Evolutionary conservation across 2,113 vertebrate species (phyloP).

Genomic region (Falcunculus frontatus): DNA sequence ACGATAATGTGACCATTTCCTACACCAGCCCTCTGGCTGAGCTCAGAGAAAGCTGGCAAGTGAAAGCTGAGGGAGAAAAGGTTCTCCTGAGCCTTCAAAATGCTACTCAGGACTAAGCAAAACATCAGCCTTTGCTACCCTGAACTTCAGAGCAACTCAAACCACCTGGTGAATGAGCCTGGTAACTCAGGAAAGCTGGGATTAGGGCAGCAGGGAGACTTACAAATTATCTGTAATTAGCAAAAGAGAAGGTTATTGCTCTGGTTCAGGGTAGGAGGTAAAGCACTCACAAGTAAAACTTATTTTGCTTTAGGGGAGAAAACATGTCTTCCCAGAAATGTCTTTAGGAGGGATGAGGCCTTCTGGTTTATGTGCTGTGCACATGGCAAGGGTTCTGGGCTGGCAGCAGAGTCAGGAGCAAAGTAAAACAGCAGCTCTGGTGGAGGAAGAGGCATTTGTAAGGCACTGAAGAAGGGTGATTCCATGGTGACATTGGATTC

Average conservation of each 20-base stretch:
- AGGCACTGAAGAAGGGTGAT: background rate
- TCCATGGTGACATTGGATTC: rapidly evolving
- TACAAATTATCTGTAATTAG: background rate
- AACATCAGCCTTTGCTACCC: background rate
- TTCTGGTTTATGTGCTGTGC: background rate
- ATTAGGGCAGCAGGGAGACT: background rate
- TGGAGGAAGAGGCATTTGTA: background rate
- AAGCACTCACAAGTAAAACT: background rate
- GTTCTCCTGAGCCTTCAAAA: background rate
- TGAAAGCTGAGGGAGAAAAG: background rate
- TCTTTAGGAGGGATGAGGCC: background rate
- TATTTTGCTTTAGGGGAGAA: background rate
- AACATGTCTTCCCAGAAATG: rapidly evolving
- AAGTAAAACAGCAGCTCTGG: background rate
- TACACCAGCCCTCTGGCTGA: background rate
- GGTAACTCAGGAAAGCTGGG: background rate
- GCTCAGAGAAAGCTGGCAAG: background rate
- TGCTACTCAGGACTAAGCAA: background rate
- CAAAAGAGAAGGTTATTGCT: background rate
- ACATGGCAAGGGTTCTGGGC: no score
- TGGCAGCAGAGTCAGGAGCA: background rate
- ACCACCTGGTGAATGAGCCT: background rate
- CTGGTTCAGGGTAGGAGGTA: background rate
- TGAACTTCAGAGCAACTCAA: background rate
- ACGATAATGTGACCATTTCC: background rate